phyloP scores from a whole-genome alignment of 1,140 invertebrate genomes.

The Microplitis demolitor region DNA sequence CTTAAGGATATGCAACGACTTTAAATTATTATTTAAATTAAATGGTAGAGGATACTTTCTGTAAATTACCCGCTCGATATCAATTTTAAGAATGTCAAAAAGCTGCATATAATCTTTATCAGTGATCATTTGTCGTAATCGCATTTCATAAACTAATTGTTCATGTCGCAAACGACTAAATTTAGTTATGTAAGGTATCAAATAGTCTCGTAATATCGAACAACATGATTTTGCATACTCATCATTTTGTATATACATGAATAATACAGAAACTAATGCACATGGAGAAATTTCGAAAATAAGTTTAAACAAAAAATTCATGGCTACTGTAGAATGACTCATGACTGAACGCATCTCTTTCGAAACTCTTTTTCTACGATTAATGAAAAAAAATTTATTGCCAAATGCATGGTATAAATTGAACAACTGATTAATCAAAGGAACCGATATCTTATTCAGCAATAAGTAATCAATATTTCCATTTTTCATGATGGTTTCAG shows the following conservation, averaged over 20 bases:
- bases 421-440: not conserved
- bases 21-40: not conserved
- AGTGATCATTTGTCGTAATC: not conserved
- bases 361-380: not conserved
- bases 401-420: not conserved
- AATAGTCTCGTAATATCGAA: not conserved
- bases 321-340: not conserved
- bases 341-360: not conserved
- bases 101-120: constrained; percentile 1
- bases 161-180: not conserved
- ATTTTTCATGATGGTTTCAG: not conserved
- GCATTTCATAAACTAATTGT: not conserved
- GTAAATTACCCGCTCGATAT: not conserved
- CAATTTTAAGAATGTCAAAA: not conserved
- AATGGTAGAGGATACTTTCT: not conserved
- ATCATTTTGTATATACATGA: not conserved
- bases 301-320: not conserved
- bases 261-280: not conserved
- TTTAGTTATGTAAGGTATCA: not conserved
- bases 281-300: constrained; percentile 1
- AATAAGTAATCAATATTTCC: not conserved
- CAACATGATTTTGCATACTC: not conserved
- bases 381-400: not conserved
- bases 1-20: not conserved
- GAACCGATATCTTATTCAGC: not conserved